These are phyloP conservation scores for Altica lythri DNA, from an alignment of 2,888 invertebrate genomes.

Conservation along the genomic window DNA sequence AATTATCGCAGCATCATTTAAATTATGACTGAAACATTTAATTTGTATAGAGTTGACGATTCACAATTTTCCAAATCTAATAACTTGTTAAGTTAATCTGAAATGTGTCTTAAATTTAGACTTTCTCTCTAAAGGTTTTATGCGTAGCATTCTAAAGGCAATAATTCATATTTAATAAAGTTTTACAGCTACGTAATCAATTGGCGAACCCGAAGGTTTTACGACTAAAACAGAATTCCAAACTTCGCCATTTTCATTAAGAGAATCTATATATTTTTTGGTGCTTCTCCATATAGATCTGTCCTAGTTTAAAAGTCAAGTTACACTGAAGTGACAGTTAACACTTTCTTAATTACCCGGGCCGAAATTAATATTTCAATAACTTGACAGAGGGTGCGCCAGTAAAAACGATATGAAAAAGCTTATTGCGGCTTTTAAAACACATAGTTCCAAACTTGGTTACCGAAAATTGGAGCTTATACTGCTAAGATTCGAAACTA, in stretches of 20 bases:
- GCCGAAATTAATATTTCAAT: constrained; percentile 23
- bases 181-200: neutral
- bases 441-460: constrained; percentile 13
- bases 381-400: constrained; percentile 13
- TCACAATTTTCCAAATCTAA: too few species aligned
- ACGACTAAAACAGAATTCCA: neutral
- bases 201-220: neutral
- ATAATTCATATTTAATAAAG: constrained; percentile 1
- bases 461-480: constrained; percentile 7
- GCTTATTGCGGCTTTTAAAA: constrained; percentile 5
- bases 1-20: too few species aligned
- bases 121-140: too few species aligned
- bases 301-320: constrained; percentile 11
- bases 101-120: too few species aligned
- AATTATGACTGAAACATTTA: too few species aligned
- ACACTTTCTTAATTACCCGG: constrained; percentile 23
- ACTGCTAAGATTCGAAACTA: neutral
- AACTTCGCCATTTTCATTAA: constrained; percentile 7
- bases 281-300: neutral
- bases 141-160: too few species aligned
- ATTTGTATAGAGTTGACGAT: too few species aligned
- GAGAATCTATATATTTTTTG: constrained; percentile 9
- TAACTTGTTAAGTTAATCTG: too few species aligned
- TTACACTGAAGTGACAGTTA: constrained; percentile 22
- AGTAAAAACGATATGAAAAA: constrained; percentile 18